Conservation (phyloP, 2,797 vertebrate species). For the Alauda arvensis region DNA sequence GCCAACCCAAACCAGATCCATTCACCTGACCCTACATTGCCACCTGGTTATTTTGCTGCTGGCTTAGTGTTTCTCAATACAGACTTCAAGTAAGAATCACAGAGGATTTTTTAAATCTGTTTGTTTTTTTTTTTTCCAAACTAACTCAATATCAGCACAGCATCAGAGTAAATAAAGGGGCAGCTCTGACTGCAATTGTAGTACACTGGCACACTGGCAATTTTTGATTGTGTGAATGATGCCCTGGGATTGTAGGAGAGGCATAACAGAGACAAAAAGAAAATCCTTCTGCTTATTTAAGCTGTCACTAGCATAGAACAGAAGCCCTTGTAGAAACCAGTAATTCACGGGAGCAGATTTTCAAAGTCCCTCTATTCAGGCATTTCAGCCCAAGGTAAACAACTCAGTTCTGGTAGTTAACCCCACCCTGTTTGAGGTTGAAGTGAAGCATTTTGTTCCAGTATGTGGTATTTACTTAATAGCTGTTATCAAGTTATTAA, state of each 20-base stretch:
- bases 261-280: slow-evolving; percentile 4
- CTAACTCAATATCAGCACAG: background rate
- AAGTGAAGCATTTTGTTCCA: slow-evolving; percentile 18
- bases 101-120: fast-evolving
- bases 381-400: slow-evolving; percentile 25
- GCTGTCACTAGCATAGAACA: background rate
- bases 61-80: background rate
- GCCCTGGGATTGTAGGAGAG: background rate
- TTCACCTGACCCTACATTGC: background rate
- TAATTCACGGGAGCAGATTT: slow-evolving; percentile 13
- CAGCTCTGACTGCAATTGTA: background rate
- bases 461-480: slow-evolving; percentile 28
- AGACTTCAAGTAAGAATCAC: background rate
- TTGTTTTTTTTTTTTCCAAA: background rate
- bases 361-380: background rate
- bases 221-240: slow-evolving; percentile 30
- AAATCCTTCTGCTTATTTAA: slow-evolving; percentile 30
- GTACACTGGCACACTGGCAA: background rate
- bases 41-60: background rate
- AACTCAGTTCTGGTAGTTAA: slow-evolving; percentile 13
- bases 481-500: slow-evolving; percentile 32
- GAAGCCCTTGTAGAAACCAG: background rate
- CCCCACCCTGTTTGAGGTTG: slow-evolving; percentile 31
- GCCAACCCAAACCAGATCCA: background rate
- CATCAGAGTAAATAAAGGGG: background rate